A percentile compares a stretch with the other conserved stretches of the same genome.
These are phyloP conservation scores for Habropoda laboriosa DNA, from an alignment of 1,140 invertebrate genomes.

Conservation along the genomic window DNA sequence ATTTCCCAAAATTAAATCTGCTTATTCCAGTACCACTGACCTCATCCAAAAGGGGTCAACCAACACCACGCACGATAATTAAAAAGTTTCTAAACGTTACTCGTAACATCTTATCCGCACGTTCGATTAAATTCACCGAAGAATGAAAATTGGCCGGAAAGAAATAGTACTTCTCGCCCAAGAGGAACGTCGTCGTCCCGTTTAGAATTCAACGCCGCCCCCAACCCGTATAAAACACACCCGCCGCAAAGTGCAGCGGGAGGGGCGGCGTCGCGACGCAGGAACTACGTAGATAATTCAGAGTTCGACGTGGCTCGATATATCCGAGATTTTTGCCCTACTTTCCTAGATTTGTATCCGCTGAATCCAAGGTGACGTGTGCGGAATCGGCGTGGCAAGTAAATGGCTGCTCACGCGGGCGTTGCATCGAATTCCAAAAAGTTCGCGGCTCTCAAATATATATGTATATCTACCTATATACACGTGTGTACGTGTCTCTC, in stretches of 20 bases:
- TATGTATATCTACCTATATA: not conserved
- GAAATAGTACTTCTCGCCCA: too few relatives aligned
- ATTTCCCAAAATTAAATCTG: too few relatives aligned
- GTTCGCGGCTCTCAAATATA: not conserved
- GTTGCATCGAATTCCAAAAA: constrained; percentile 50
- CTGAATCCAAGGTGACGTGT: constrained; percentile 37
- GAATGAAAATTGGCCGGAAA: too few relatives aligned
- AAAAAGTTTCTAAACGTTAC: too few relatives aligned
- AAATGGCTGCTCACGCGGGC: constrained; percentile 44
- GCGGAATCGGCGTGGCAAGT: constrained; percentile 22
- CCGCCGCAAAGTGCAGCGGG: not conserved
- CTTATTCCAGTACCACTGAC: too few relatives aligned
- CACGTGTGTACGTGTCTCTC: not conserved
- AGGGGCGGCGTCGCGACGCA: not conserved
- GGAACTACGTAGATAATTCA: constrained; percentile 9
- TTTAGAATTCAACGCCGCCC: not conserved
- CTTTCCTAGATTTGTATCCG: constrained; percentile 39
- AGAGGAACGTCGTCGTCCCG: not conserved
- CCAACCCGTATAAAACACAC: not conserved
- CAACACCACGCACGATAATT: too few relatives aligned
- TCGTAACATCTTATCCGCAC: too few relatives aligned
- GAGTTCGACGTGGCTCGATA: constrained; percentile 21
- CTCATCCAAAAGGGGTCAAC: too few relatives aligned
- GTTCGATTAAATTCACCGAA: not conserved
- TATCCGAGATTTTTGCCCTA: constrained; percentile 49